Evolutionary conservation across 2,888 invertebrate species (phyloP).

Genomic region (Venusia cambrica): DNA sequence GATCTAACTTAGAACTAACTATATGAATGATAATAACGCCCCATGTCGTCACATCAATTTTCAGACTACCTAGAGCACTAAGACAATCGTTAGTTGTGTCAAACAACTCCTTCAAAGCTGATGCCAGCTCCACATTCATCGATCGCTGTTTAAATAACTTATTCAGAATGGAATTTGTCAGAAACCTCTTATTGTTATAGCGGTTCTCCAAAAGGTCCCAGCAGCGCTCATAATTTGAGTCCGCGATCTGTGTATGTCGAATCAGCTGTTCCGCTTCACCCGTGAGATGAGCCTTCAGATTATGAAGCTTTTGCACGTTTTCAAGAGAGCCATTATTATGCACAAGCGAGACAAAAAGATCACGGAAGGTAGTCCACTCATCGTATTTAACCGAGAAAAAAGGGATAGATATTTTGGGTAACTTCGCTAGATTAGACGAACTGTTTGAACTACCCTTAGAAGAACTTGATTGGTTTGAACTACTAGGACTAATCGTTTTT

Average conservation of each 20-base stretch:
- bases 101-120: constrained; percentile 9
- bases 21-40: constrained; percentile 26
- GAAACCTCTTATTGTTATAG: constrained; percentile 30
- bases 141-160: constrained; percentile 6
- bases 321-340: constrained; percentile 3
- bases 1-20: constrained; percentile 1
- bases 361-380: constrained; percentile 2
- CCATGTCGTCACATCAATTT: constrained; percentile 18
- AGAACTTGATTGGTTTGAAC: too few species aligned
- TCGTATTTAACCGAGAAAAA: constrained; percentile 2
- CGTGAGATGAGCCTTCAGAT: constrained; percentile 3
- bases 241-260: constrained; percentile 28
- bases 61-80: constrained; percentile 16
- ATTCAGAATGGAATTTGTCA: constrained; percentile 29
- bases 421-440: too few species aligned
- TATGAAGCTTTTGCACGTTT: constrained; percentile 5
- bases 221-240: constrained; percentile 26
- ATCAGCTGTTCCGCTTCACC: constrained; percentile 30
- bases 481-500: too few species aligned
- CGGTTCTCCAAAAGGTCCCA: constrained; percentile 27
- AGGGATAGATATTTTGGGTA: too few species aligned
- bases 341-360: neutral
- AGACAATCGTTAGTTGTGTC: constrained; percentile 26
- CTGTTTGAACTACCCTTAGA: too few species aligned
- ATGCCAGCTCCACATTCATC: neutral